Conservation (phyloP, 2,888 invertebrate species). For the Hylaea fasciaria region DNA sequence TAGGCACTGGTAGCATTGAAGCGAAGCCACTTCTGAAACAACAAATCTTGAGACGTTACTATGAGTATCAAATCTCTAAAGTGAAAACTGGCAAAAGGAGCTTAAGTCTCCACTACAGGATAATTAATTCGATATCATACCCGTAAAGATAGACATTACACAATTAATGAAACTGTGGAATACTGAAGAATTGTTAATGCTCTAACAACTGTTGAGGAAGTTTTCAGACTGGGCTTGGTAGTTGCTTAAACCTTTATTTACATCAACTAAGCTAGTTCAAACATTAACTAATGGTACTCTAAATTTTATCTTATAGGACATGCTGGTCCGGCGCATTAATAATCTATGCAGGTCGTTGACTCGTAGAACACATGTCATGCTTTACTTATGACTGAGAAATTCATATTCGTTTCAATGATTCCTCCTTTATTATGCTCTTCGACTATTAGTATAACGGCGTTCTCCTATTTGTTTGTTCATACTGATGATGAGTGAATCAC, state of each 20-base stretch:
- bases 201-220: no score
- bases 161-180: no score
- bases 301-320: constrained; percentile 19
- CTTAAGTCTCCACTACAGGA: no score
- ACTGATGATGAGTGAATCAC: constrained; percentile 35
- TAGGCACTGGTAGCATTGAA: constrained; percentile 91
- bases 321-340: constrained; percentile 43
- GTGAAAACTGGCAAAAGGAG: no score
- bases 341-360: constrained; percentile 50
- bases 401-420: constrained; percentile 13
- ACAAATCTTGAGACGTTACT: neutral
- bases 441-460: constrained; percentile 9
- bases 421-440: constrained; percentile 21
- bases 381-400: constrained; percentile 31
- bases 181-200: no score
- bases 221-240: no score
- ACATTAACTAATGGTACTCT: neutral
- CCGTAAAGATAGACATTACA: no score
- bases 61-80: neutral
- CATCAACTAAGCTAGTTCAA: no score
- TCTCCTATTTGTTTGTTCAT: constrained; percentile 20
- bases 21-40: constrained; percentile 74
- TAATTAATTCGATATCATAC: no score
- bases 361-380: constrained; percentile 39
- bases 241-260: no score